phyloP scores from a whole-genome alignment of 2,888 invertebrate species.

The Herminia tarsipennalis region DNA sequence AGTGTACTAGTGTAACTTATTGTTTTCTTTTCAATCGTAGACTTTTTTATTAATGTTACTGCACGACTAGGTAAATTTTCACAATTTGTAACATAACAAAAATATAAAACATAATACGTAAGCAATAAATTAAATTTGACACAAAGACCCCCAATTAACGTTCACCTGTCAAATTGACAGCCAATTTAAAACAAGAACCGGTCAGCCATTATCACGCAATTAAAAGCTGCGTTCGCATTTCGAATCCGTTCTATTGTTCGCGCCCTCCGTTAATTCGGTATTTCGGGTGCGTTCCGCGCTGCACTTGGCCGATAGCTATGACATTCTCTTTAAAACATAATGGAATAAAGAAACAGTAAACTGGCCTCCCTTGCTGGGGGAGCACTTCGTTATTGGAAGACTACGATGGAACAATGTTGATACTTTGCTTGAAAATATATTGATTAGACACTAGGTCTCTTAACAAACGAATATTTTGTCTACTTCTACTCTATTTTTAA shows the following conservation, averaged over 20 bases:
- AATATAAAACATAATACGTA: no score
- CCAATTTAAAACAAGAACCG: slow-evolving; percentile 51
- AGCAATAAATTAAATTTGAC: slow-evolving; percentile 8
- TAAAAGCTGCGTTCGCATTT: slow-evolving; percentile 56
- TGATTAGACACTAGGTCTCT: no score
- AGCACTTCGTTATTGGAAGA: slow-evolving; percentile 68
- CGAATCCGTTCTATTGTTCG: slow-evolving; percentile 55
- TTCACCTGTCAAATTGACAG: slow-evolving; percentile 38
- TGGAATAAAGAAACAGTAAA: slow-evolving; percentile 85
- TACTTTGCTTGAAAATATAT: slow-evolving; percentile 26
- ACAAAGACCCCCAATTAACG: slow-evolving; percentile 6
- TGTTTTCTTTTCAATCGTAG: no score
- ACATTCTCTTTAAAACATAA: slow-evolving; percentile 83
- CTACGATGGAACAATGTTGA: slow-evolving; percentile 48
- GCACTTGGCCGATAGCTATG: slow-evolving; percentile 78
- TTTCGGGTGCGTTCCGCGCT: slow-evolving; percentile 52
- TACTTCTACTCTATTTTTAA: no score
- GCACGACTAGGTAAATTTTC: no score
- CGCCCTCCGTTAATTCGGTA: slow-evolving; percentile 51
- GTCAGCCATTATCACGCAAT: slow-evolving; percentile 52
- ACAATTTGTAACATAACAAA: no score
- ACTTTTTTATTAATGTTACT: no score
- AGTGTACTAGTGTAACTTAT: no score
- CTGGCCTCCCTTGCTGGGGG: slow-evolving; percentile 75
- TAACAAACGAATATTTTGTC: no score